phyloP scores from a whole-genome alignment of 1,140 invertebrate genomes.

The Aethina tumida region DNA sequence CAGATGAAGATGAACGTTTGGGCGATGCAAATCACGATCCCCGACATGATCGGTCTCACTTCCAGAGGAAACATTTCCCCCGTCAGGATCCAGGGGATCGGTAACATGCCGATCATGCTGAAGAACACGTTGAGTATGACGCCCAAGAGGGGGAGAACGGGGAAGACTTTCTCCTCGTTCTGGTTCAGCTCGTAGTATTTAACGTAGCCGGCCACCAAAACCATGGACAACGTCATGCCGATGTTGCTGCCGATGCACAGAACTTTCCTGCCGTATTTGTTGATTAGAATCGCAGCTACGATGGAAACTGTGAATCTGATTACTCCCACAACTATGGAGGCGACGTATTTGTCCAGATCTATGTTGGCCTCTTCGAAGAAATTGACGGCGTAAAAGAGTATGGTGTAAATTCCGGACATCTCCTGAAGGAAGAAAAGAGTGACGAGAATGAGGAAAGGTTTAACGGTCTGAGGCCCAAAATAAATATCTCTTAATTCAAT shows the following conservation, averaged over 20 bases:
- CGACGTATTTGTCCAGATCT: constrained; percentile 54
- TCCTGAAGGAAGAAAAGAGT: constrained; percentile 60
- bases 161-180: constrained; percentile 38
- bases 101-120: constrained; percentile 63
- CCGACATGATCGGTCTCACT: constrained; percentile 56
- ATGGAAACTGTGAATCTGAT: constrained; percentile 58
- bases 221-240: constrained; percentile 51
- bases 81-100: constrained; percentile 65
- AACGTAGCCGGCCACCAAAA: constrained; percentile 44
- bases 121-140: constrained; percentile 57
- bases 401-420: constrained; percentile 61
- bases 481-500: constrained; percentile 35
- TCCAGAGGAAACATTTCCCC: constrained; percentile 62
- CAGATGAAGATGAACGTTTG: constrained; percentile 59
- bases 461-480: constrained; percentile 39
- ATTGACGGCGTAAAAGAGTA: constrained; percentile 65
- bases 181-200: constrained; percentile 33
- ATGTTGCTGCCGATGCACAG: constrained; percentile 56
- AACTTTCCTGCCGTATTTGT: constrained; percentile 53
- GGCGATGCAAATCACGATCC: constrained; percentile 57
- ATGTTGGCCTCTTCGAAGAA: constrained; percentile 57
- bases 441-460: constrained; percentile 54
- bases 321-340: constrained; percentile 64
- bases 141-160: constrained; percentile 49
- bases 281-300: constrained; percentile 56